Evolutionary conservation across 2,797 vertebrate genomes (phyloP).

Genomic region (Microhierax caerulescens): DNA sequence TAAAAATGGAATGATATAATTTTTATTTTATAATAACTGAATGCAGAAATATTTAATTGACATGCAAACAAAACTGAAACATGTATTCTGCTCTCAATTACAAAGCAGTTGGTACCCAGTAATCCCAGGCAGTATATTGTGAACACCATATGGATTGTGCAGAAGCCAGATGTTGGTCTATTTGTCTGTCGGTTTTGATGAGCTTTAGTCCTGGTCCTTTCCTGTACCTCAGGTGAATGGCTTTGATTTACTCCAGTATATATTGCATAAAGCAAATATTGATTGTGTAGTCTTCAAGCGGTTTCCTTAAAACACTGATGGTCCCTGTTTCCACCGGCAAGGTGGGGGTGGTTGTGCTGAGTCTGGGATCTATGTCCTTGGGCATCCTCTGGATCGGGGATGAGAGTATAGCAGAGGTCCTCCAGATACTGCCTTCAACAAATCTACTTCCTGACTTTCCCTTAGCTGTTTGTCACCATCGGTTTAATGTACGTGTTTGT

Average conservation of each 20-base stretch:
- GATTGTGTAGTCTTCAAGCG: background rate
- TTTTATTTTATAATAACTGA: background rate
- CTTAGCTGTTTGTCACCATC: rapidly evolving
- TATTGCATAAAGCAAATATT: background rate
- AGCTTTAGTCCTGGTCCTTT: background rate
- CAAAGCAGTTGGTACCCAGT: rapidly evolving
- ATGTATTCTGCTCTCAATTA: rapidly evolving
- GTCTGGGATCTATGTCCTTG: background rate
- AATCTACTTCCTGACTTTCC: background rate
- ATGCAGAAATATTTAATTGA: background rate
- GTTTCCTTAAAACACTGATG: background rate
- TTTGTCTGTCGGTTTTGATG: background rate
- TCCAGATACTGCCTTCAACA: background rate
- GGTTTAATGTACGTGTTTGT: background rate
- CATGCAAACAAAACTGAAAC: background rate
- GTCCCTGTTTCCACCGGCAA: background rate
- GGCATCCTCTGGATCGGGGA: rapidly evolving
- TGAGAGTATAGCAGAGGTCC: background rate
- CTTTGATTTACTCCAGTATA: background rate
- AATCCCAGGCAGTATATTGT: rapidly evolving
- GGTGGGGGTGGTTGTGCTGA: background rate
- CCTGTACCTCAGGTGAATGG: background rate
- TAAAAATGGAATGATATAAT: background rate
- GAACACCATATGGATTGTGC: rapidly evolving
- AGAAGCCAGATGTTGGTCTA: background rate